Base-by-base conservation (phyloP, 2,797 vertebrate species). In the Alosa sapidissima region DNA sequence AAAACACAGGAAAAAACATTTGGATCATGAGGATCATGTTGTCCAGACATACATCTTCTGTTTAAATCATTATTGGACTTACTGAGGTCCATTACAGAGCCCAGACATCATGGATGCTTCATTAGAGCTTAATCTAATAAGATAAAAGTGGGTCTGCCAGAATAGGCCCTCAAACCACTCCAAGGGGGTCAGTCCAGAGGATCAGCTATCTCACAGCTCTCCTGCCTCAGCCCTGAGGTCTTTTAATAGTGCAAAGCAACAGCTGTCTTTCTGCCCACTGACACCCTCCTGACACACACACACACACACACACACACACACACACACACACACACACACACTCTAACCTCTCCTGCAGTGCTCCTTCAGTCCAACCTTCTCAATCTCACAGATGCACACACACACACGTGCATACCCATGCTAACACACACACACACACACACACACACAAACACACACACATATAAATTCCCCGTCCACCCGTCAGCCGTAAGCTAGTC, bases 401-500 rank as follows among this genome's bases (percentile, higher is more conserved):
- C 81, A 55, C 52, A 33, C 48, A 24, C 9, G 7, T 48, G 5
- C 48, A 28, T 16, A 33, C 24, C 13, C 33, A 19, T 16, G 21
- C 55, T 2, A 2, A 54, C 14, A 54, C 33, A 82, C 81, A 58
- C 16, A 41, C 33, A 41, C 11, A 28, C 28, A 19, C 51, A 41
- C n/a, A 51, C 60, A 82, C 54, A 82, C 84, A 83, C 65, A 47
- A 24, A 68, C 36, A 28, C 54, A 13, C 5, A 87, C 82, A 36
- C 28, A 58, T 47, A 81, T 49, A 87, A 81, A 87, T 84, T 75
- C 60, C 33, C n/a, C 5, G 9, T n/a, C 36, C 72, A 47, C 41
- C 72, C 41, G 1, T 78, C 83, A 84, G 75, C 78, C 47, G 54
- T 81, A 85, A 24, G 58, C 65, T 19, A 85, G 84, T 58, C 72